Percentiles rank a stretch among this genome's conserved stretches.
Conservation (phyloP, 2,113 vertebrate species). For the Pica pica region DNA sequence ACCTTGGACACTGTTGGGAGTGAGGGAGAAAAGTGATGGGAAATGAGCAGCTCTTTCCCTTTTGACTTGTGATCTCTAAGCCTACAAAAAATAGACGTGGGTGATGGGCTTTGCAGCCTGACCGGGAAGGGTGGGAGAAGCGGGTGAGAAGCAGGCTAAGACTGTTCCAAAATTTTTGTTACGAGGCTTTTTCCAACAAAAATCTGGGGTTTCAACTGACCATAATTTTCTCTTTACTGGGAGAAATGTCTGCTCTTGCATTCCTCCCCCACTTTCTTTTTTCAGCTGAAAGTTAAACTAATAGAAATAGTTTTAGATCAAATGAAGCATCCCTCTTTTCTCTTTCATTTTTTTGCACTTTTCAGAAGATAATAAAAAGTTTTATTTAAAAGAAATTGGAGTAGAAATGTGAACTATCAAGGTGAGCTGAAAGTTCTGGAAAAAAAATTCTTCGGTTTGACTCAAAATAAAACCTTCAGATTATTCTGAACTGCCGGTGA, state of each 20-base stretch:
- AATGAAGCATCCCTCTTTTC: neutral
- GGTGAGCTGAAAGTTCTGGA: conserved; percentile 34
- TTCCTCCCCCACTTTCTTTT: neutral
- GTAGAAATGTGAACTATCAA: conserved; percentile 11
- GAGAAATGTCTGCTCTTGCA: neutral
- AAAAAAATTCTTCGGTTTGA: conserved; percentile 23
- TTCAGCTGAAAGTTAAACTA: neutral
- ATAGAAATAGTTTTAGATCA: neutral
- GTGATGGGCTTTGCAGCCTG: neutral
- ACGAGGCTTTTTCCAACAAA: neutral
- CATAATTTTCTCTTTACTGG: neutral
- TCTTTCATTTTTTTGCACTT: neutral
- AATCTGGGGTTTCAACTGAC: neutral
- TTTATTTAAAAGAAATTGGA: neutral
- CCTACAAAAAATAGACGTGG: neutral
- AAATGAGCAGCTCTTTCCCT: neutral
- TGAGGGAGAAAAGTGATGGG: neutral
- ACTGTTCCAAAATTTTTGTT: neutral
- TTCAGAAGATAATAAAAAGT: neutral
- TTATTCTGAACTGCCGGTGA: conserved; percentile 60
- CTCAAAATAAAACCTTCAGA: conserved; percentile 59
- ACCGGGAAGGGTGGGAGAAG: fast-evolving
- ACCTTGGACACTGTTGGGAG: neutral
- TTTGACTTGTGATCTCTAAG: neutral
- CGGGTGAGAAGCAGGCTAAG: fast-evolving